These are phyloP conservation scores for Tyria jacobaeae DNA, from an alignment of 2,888 invertebrate genomes.

Conservation along the genomic window DNA sequence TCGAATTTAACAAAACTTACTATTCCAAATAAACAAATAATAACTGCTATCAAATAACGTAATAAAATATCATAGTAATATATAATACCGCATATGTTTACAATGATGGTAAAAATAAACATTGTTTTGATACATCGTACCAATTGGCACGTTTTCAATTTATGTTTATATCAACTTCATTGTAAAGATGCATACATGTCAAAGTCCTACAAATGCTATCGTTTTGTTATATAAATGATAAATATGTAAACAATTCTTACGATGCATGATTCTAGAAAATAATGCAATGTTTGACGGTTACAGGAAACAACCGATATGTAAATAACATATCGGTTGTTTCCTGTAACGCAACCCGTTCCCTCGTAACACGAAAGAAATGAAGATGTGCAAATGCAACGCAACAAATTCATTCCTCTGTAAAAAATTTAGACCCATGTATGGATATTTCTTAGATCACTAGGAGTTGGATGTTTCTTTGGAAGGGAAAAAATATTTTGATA, in stretches of 20 bases:
- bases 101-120: not conserved
- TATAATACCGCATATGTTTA: slow-evolving; percentile 6
- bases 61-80: slow-evolving; percentile 4
- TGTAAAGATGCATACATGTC: slow-evolving; percentile 10
- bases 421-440: too few species aligned
- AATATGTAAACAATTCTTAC: not conserved
- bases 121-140: not conserved
- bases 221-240: not conserved
- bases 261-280: slow-evolving; percentile 3
- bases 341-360: too few species aligned
- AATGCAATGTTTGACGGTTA: not conserved
- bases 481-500: too few species aligned
- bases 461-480: too few species aligned
- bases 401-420: too few species aligned
- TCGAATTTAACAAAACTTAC: slow-evolving; percentile 8
- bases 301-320: not conserved
- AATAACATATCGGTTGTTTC: not conserved
- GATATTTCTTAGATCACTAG: too few species aligned
- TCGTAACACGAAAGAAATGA: too few species aligned
- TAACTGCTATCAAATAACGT: not conserved
- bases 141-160: not conserved
- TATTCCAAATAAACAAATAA: slow-evolving; percentile 12
- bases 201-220: slow-evolving; percentile 8
- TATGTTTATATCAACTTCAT: not conserved
- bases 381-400: too few species aligned